Base-by-base conservation (phyloP, 2,113 vertebrate species). In the Callochromis pleurospilus region DNA sequence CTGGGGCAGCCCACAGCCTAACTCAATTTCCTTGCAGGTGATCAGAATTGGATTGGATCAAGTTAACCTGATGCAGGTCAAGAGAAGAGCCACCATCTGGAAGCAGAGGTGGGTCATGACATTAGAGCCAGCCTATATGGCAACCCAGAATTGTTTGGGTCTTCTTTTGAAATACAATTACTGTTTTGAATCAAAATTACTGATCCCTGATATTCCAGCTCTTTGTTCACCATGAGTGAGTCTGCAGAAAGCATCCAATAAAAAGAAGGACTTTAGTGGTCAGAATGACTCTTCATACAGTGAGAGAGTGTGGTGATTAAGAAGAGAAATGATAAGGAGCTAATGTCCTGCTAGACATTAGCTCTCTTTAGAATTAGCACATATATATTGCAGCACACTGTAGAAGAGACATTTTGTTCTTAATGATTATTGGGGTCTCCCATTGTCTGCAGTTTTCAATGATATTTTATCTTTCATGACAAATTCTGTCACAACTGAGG, bases 11-110 rank as follows among this genome's bases (percentile, higher is more conserved):
- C 82, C n/a, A 86, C 54, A 58, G 81, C 19, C 79, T 90, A 93
- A 94, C 89, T 81, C 88, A 56, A 94, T 95, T 95, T 93, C 91
- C 94, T 91, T 87, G 54, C 85, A 62, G 31, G 86, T 82, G 83
- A 91, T 91, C 87, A 90, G 38, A 60, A 84, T 79, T 82, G 81
- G 85, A 93, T 90, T 89, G 91, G 85, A 88, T 89, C 86, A 90
- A 49, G 11, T 88, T 80, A 80, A 89, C 53, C 80, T 82, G 82
- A 83, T 90, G 79, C 75, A 85, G 88, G 88, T 86, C 68, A 91
- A 86, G 79, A 84, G 54, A 88, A 87, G n/a, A 45, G 79, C 68
- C 83, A 83, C 62, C 80, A 87, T 88, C 31, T 87, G 77, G 91
- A 90, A 82, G 53, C 56, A 47, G 81, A 6, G 47, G 7, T 42